Base-by-base conservation (phyloP, 2,888 invertebrate genomes). In the Entomobrya multifasciata region DNA sequence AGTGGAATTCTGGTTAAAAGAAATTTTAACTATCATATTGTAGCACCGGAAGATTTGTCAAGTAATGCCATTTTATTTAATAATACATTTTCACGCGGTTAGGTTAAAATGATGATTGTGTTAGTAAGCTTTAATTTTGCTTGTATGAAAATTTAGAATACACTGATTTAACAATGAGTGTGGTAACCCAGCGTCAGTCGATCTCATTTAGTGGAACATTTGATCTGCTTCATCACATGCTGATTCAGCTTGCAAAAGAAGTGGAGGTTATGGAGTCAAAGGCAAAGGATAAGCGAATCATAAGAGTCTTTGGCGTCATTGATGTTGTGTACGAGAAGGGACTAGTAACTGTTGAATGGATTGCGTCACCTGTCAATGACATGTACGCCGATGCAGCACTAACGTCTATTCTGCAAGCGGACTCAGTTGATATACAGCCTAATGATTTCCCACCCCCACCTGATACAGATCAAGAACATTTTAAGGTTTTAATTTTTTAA, bases 321-420 rank as follows among this genome's bases (percentile, higher is more conserved):
- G 97, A 96, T 89, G 94, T 99, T 49, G 94, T 94, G 0, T 94
- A 97, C 17, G 97, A 98, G 90, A 95, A 95, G 49, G 95, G 95
- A 92, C 95, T 97, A 90, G 96, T 98, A 36, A 95, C 96, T 0
- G 94, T 99, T 86, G 98, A 98, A 95, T 99, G 99, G 99, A 94
- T 95, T 62, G 97, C 98, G 8, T 97, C 96, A 92, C 98, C 99
- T 0, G 96, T 98, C 65, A 96, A 97, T 92, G 99, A 99, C 93
- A 99, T 99, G 98, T 99, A 96, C 93, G 99, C 99, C 36, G 99
- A 99, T 93, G 96, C 99, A 36, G 96, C 98, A 36, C 94, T 98
- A 80, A 96, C 97, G 0, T 97, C 96, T 60, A 94, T 98, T 52
- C 94, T 99, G 91, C 96, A 97, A 92, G 97, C 97, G 0, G 96